Evolutionary conservation across 2,797 vertebrate species (phyloP).

Genomic region (Cyprinodon diabolis): DNA sequence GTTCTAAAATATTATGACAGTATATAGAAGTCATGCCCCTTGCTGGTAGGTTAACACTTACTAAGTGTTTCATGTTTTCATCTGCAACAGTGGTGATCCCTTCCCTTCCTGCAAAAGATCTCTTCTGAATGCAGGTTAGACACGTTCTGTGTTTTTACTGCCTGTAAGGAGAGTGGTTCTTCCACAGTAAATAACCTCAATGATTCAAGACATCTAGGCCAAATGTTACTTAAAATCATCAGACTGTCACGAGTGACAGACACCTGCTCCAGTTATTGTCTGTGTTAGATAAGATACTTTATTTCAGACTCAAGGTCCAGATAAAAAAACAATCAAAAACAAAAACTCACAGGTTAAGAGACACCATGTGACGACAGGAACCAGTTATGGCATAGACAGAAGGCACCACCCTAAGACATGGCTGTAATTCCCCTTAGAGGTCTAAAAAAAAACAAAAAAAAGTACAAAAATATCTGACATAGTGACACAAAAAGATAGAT

Average conservation of each 20-base stretch:
- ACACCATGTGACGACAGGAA: neutral
- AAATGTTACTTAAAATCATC: neutral
- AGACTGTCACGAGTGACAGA: neutral
- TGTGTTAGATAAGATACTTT: too few relatives aligned
- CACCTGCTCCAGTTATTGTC: neutral
- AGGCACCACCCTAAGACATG: neutral
- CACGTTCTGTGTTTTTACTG: neutral
- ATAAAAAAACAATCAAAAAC: too few relatives aligned
- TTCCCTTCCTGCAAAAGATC: neutral
- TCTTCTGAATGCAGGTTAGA: constrained; percentile 5
- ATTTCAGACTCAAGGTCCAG: too few relatives aligned
- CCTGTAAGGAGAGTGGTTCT: neutral
- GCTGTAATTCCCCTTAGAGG: neutral
- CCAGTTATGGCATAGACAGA: neutral
- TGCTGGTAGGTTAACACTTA: constrained; percentile 10
- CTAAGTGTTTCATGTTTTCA: constrained; percentile 12
- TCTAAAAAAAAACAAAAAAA: neutral
- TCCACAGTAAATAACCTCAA: constrained; percentile 1
- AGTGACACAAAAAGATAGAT: neutral
- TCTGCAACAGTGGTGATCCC: constrained; percentile 8
- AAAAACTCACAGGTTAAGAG: too few relatives aligned
- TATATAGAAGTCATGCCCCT: neutral
- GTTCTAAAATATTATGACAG: constrained; percentile 7
- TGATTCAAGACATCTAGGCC: neutral
- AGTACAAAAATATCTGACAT: neutral